These are phyloP conservation scores for Drosophila lutescens DNA, from an alignment of 2,888 invertebrate species.

Conservation along the genomic window DNA sequence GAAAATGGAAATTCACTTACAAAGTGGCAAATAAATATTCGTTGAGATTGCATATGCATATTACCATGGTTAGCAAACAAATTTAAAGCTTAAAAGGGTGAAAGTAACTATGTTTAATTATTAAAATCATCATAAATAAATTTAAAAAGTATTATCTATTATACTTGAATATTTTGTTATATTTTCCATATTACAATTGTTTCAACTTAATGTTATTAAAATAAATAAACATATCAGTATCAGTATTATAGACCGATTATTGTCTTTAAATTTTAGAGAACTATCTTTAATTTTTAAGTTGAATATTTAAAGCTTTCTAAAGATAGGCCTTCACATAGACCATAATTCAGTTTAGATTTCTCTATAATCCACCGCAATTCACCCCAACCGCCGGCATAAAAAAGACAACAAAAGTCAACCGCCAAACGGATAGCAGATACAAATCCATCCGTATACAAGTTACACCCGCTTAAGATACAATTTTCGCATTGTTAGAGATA, in stretches of 20 bases:
- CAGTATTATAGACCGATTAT: no score
- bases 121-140: no score
- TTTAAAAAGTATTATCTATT: no score
- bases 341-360: background rate
- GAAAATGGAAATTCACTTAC: slow-evolving; percentile 43
- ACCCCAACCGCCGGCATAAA: slow-evolving; percentile 12
- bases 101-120: no score
- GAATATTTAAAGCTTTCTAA: no score
- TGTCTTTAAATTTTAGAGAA: no score
- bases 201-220: no score
- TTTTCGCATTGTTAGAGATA: slow-evolving; percentile 60
- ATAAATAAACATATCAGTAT: no score
- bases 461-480: slow-evolving; percentile 66
- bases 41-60: background rate
- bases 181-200: no score
- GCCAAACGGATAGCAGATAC: slow-evolving; percentile 45
- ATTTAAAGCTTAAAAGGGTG: slow-evolving; percentile 2
- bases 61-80: background rate
- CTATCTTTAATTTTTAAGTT: no score
- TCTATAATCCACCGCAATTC: slow-evolving; percentile 19
- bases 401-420: slow-evolving; percentile 34
- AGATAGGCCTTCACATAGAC: no score
- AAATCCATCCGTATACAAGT: slow-evolving; percentile 60
- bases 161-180: no score
- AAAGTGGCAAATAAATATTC: slow-evolving; percentile 14